Percentiles rank a stretch among this genome's conserved stretches.
Conservation (phyloP, 2,797 vertebrate species). For the Knipowitschia caucasica region DNA sequence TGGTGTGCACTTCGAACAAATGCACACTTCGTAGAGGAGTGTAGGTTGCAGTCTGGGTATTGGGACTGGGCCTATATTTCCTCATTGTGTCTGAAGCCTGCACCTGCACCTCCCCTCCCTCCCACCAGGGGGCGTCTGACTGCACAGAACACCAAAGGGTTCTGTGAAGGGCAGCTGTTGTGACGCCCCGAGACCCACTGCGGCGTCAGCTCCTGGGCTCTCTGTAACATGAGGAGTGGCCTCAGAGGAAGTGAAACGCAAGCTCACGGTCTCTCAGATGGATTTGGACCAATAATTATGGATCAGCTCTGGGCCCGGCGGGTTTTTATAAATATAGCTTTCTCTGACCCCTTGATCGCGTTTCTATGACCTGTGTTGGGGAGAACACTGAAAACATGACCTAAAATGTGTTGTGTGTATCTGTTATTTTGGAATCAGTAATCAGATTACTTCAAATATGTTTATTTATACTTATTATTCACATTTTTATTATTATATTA, state of each 20-base stretch:
- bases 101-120: constrained; percentile 8
- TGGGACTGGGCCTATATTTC: too few species aligned
- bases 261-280: constrained; percentile 29
- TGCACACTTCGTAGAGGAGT: too few species aligned
- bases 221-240: constrained; percentile 62
- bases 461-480: too few species aligned
- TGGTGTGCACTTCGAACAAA: too few species aligned
- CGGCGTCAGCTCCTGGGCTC: constrained; percentile 42
- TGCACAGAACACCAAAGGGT: constrained; percentile 33
- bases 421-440: too few species aligned
- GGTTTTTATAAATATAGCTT: constrained; percentile 34
- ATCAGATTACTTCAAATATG: too few species aligned
- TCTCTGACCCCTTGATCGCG: constrained; percentile 20
- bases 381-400: too few species aligned
- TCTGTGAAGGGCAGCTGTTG: constrained; percentile 16
- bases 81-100: too few species aligned
- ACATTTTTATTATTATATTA: too few species aligned
- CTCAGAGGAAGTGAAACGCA: constrained; percentile 45
- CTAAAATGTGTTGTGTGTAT: too few species aligned
- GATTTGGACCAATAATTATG: constrained; percentile 23
- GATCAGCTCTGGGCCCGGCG: constrained; percentile 29
- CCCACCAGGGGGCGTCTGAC: constrained; percentile 32
- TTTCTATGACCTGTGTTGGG: too few species aligned
- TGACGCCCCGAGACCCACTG: constrained; percentile 21
- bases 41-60: too few species aligned